Evolutionary conservation across 2,888 invertebrate genomes (phyloP), one percentile per base, ranked within the genome.

Genomic region (Melieria picta): DNA sequence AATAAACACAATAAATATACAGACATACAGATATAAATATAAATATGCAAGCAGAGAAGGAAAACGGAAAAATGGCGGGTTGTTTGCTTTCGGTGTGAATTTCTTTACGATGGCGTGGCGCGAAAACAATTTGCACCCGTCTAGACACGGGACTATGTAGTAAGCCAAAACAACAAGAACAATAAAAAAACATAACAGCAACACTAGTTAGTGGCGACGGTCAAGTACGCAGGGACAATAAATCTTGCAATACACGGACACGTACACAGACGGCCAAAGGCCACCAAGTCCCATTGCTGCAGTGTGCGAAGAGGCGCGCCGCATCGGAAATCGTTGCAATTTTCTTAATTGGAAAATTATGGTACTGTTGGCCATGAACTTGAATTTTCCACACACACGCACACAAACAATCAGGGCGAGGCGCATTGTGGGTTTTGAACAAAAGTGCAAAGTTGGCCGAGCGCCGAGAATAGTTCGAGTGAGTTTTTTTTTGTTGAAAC

Each of bases 301-400:
- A 30, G 30, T 30, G 30, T 30, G 30, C 30, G 62, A 30, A 10
- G 13, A 30, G 42, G 16, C 7, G 50, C 60, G 4, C 46, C 61
- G 4, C 63, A 30, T 42, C 10, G 55, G 47, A 13, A 63, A 50
- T 7, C n/a, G 42, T 7, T n/a, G 55, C 57, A 63, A 63, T 62
- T 55, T 57, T 69, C 69, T 62, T 69, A 69, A 69, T 62, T 56
- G 57, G 70, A 46, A 70, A 70, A 70, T 70, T 65, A 65, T 70
- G n/a, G 65, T 30, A 48, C 7, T 30, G 16, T 48, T 70, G 70
- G 52, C 70, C 70, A 58, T 70, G 70, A 70, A 64, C 65, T 57
- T 58, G 11, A 6, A 61, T 30, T 48, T 58, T 13, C 16, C 4
- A n/a, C 5, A 58, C 47, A 7, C n/a, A 66, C 30, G 47, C 30